phyloP scores from a whole-genome alignment of 1,140 invertebrate species.

The Tenebrio molitor region DNA sequence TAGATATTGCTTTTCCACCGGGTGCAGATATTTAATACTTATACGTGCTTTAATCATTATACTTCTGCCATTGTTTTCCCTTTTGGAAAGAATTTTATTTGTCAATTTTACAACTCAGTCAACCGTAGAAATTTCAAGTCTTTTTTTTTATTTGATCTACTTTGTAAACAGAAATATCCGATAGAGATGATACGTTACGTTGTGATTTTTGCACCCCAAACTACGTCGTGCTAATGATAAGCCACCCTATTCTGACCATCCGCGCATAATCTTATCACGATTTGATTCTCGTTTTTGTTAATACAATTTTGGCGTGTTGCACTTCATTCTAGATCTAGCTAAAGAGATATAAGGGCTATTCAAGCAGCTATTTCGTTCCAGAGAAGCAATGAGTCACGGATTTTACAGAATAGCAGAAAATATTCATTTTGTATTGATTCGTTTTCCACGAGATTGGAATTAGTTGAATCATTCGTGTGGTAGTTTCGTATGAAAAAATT shows the following conservation, averaged over 20 bases:
- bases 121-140: too few relatives aligned
- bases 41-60: too few relatives aligned
- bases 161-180: not conserved
- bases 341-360: conserved; percentile 27
- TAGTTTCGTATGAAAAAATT: not conserved
- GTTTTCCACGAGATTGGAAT: conserved; percentile 25
- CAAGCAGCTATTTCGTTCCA: conserved; percentile 24
- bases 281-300: conserved; percentile 34
- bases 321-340: conserved; percentile 7
- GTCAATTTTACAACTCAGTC: too few relatives aligned
- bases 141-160: too few relatives aligned
- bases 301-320: conserved; percentile 38
- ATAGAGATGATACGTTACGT: conserved; percentile 7
- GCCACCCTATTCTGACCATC: conserved; percentile 25
- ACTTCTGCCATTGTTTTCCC: too few relatives aligned
- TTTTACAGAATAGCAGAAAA: conserved; percentile 29
- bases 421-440: conserved; percentile 32
- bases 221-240: conserved; percentile 2
- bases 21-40: too few relatives aligned
- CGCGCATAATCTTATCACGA: conserved; percentile 19
- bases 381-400: conserved; percentile 24
- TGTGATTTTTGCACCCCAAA: conserved; percentile 9
- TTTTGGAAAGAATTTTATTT: conserved; percentile 11
- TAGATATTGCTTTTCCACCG: conserved; percentile 18
- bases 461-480: conserved; percentile 8